Evolutionary conservation across 1,140 invertebrate species (phyloP).

Genomic region (Caenorhabditis latens): DNA sequence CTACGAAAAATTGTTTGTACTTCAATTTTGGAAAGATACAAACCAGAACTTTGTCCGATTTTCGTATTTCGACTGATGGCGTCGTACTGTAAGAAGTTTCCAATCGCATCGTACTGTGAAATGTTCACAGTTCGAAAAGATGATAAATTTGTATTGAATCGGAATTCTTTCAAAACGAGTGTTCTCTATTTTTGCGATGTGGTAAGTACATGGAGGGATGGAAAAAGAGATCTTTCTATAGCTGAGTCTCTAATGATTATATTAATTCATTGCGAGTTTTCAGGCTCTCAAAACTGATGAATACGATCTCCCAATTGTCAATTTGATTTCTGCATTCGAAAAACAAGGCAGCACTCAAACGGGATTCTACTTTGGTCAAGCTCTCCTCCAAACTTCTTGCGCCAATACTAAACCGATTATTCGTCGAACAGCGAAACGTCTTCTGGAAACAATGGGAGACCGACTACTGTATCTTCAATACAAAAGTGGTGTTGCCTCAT

Average conservation of each 20-base stretch:
- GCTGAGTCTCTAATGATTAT: too few species aligned
- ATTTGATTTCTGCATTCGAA: background rate
- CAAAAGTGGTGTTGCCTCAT: background rate
- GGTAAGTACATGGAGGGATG: background rate
- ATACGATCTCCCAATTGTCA: background rate
- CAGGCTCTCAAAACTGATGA: background rate
- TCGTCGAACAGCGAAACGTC: background rate
- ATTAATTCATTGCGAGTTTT: background rate
- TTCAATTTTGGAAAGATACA: background rate
- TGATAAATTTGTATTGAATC: background rate
- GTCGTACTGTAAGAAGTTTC: slow-evolving; percentile 14
- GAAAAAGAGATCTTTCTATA: too few species aligned
- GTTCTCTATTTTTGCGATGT: slow-evolving; percentile 28
- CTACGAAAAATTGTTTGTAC: background rate
- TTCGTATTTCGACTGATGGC: slow-evolving; percentile 32
- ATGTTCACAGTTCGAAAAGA: slow-evolving; percentile 6
- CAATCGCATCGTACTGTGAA: background rate
- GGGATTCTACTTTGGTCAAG: background rate
- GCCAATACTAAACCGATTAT: background rate
- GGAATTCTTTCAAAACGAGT: background rate
- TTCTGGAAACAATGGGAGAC: background rate
- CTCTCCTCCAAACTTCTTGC: slow-evolving; percentile 2
- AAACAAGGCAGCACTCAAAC: background rate
- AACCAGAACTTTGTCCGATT: background rate
- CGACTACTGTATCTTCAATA: background rate